Conservation (phyloP, 2,797 vertebrate species). For the Lutra lutra region DNA sequence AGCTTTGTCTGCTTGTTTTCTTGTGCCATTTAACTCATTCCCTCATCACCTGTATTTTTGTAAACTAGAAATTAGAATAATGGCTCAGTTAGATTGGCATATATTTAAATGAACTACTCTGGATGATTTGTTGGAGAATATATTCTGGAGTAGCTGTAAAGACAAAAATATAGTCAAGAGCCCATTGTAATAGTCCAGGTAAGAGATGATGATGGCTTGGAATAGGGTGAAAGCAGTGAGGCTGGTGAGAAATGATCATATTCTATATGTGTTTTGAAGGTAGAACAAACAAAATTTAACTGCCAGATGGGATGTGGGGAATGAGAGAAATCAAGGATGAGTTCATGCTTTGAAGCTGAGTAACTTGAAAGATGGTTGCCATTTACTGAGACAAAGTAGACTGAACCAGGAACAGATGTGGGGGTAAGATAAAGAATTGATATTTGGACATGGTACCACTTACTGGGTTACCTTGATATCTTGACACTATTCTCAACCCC, state of each 20-base stretch:
- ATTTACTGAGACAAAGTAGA: not conserved
- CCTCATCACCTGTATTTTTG: not conserved
- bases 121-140: not conserved
- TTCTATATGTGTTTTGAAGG: not conserved
- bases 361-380: not conserved
- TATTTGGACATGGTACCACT: not conserved
- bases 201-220: not conserved
- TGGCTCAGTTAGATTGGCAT: not conserved
- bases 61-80: conserved; percentile 24
- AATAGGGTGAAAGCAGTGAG: not conserved
- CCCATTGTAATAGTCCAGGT: not conserved
- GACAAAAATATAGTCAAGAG: not conserved
- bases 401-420: not conserved
- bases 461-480: not conserved
- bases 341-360: not conserved
- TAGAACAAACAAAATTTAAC: not conserved
- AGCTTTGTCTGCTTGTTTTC: not conserved
- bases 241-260: not conserved
- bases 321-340: not conserved
- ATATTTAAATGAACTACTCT: not conserved
- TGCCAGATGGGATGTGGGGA: not conserved
- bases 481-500: not conserved
- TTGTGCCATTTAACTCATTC: not conserved
- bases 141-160: too few relatives aligned
- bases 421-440: not conserved